phyloP scores from a whole-genome alignment of 1,140 invertebrate species.

The Eciton burchellii region DNA sequence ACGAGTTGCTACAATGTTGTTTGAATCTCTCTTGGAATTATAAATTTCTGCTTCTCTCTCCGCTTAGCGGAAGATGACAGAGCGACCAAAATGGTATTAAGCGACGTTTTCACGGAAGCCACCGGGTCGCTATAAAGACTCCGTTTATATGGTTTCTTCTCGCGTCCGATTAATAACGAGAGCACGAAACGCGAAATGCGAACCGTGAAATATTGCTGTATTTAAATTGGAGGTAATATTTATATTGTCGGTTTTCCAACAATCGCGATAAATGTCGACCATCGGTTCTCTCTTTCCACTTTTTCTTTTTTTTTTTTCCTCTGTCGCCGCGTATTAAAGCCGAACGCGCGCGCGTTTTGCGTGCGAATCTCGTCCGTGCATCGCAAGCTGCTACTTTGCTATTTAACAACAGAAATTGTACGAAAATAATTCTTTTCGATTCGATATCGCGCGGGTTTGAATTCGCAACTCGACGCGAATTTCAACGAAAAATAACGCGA shows the following conservation, averaged over 20 bases:
- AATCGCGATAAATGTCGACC: conserved; percentile 41
- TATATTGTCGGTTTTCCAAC: conserved; percentile 28
- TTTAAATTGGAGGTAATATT: conserved; percentile 39
- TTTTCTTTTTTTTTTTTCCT: background rate
- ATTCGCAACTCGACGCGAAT: conserved; percentile 12
- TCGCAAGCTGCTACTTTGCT: background rate
- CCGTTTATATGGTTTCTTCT: background rate
- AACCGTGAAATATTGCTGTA: conserved; percentile 5
- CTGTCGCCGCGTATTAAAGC: conserved; percentile 2
- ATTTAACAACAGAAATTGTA: background rate
- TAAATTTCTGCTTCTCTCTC: background rate
- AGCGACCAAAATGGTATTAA: background rate
- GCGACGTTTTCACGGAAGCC: background rate
- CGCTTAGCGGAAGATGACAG: background rate
- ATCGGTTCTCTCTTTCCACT: background rate
- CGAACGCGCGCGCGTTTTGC: background rate
- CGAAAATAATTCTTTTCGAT: conserved; percentile 1
- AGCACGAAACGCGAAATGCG: background rate
- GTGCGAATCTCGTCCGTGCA: background rate
- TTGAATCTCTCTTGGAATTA: background rate
- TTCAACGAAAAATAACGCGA: conserved; percentile 27
- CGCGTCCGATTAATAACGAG: background rate
- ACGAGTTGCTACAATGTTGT: background rate
- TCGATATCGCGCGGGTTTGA: conserved; percentile 13
- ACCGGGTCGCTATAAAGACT: background rate